Conservation (phyloP, 2,113 vertebrate genomes). For the Ictalurus furcatus region DNA sequence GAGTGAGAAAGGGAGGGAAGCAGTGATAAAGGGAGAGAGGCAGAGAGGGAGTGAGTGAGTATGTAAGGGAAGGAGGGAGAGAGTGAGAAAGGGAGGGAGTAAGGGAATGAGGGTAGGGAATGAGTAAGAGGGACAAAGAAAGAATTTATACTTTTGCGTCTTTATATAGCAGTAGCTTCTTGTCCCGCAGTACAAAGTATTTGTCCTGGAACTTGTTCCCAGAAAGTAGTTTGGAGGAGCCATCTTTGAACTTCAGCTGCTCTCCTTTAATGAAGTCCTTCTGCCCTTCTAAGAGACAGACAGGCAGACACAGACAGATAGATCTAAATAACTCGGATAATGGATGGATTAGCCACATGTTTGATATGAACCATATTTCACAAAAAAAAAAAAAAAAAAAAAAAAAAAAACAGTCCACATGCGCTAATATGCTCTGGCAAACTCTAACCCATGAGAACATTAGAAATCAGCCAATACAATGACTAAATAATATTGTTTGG, state of each 20-base stretch:
- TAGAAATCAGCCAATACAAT: background rate
- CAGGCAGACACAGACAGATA: constrained; percentile 21
- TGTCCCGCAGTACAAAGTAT: constrained; percentile 80
- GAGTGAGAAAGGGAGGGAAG: background rate
- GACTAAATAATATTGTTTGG: constrained; percentile 42
- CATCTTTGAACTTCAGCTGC: constrained; percentile 85
- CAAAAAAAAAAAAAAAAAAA: too few species aligned
- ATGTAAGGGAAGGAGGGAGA: background rate
- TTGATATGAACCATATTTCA: background rate
- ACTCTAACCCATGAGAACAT: background rate
- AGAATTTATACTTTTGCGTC: constrained; percentile 83
- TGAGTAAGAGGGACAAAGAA: background rate
- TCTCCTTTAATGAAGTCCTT: constrained; percentile 74
- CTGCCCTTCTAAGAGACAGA: constrained; percentile 61
- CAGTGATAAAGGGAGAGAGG: background rate
- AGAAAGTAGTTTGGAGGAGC: constrained; percentile 87
- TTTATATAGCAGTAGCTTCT: constrained; percentile 86
- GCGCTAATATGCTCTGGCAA: background rate
- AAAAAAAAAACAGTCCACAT: background rate
- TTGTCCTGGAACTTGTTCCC: constrained; percentile 94
- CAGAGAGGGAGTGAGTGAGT: background rate
- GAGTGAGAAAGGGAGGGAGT: background rate
- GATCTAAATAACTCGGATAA: background rate
- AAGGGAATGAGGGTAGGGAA: background rate
- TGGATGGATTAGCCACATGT: too few species aligned